A percentile compares a stretch with the other conserved stretches of the same genome.
Evolutionary conservation across 2,888 invertebrate species (phyloP).

Genomic region (Carcina quercana): DNA sequence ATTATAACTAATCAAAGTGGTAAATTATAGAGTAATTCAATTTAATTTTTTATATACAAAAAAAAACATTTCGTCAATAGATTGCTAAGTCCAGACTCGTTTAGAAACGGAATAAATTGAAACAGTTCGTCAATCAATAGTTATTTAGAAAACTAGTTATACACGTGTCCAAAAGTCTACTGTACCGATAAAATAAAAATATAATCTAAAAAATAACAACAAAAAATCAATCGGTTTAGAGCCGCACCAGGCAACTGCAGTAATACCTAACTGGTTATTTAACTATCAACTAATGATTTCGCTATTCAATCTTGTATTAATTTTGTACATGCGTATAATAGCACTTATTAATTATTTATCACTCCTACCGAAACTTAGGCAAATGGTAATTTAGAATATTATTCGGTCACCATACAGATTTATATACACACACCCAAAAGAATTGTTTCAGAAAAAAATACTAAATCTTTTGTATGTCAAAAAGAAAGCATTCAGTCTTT

Average conservation of each 20-base stretch:
- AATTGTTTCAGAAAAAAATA: constrained; percentile 4
- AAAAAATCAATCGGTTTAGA: constrained; percentile 41
- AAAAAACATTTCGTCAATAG: too few species aligned
- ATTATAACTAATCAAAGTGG: constrained; percentile 49
- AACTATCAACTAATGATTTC: constrained; percentile 52
- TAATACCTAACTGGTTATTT: constrained; percentile 31
- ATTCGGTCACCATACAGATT: constrained; percentile 2
- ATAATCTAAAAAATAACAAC: constrained; percentile 68
- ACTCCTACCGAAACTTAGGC: constrained; percentile 47
- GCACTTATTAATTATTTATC: constrained; percentile 56
- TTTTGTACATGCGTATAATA: constrained; percentile 67
- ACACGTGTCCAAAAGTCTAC: constrained; percentile 49
- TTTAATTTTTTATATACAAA: constrained; percentile 9
- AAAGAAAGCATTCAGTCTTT: constrained; percentile 20
- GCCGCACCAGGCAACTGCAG: constrained; percentile 37
- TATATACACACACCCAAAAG: not conserved
- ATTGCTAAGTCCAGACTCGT: not conserved
- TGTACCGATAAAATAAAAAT: constrained; percentile 57
- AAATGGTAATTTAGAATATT: constrained; percentile 55
- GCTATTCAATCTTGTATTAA: constrained; percentile 58
- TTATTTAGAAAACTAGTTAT: constrained; percentile 45
- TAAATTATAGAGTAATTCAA: constrained; percentile 5
- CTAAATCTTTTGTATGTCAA: constrained; percentile 4
- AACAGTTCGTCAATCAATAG: constrained; percentile 31
- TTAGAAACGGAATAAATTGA: not conserved